phyloP scores from a whole-genome alignment of 2,113 vertebrate species.

The Sinocyclocheilus anophthalmus region DNA sequence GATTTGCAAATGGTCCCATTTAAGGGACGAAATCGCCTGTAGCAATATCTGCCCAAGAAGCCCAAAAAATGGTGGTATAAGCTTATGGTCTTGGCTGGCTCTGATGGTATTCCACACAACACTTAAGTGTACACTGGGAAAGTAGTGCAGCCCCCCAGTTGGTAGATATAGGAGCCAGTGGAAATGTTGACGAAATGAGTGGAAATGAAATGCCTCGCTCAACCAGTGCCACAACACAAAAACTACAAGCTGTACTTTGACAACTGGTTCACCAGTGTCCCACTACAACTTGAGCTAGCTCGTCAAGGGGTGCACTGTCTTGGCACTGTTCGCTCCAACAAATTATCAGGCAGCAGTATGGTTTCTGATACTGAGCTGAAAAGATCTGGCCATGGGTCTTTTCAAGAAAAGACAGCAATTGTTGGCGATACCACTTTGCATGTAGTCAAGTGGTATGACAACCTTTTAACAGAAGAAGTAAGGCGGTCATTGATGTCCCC shows the following conservation, averaged over 20 bases:
- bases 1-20: constrained; percentile 40
- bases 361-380: too few species aligned
- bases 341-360: too few species aligned
- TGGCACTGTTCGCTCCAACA: too few species aligned
- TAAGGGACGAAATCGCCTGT: neutral
- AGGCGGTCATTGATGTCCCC: neutral
- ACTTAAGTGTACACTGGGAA: constrained; percentile 8
- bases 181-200: neutral
- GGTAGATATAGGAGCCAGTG: neutral
- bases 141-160: neutral
- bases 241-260: too few species aligned
- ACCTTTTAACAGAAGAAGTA: neutral
- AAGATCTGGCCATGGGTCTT: too few species aligned
- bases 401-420: neutral
- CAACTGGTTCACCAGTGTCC: too few species aligned
- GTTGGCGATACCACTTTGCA: neutral
- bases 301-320: too few species aligned
- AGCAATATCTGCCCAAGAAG: constrained; percentile 31
- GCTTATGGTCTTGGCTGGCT: constrained; percentile 34
- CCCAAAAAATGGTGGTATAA: constrained; percentile 35
- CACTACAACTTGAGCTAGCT: too few species aligned
- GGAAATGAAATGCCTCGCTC: too few species aligned
- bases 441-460: too few species aligned
- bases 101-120: constrained; percentile 38
- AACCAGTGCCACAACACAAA: too few species aligned